phyloP scores from a whole-genome alignment of 1,140 invertebrate species.

The Papilio polyxenes region DNA sequence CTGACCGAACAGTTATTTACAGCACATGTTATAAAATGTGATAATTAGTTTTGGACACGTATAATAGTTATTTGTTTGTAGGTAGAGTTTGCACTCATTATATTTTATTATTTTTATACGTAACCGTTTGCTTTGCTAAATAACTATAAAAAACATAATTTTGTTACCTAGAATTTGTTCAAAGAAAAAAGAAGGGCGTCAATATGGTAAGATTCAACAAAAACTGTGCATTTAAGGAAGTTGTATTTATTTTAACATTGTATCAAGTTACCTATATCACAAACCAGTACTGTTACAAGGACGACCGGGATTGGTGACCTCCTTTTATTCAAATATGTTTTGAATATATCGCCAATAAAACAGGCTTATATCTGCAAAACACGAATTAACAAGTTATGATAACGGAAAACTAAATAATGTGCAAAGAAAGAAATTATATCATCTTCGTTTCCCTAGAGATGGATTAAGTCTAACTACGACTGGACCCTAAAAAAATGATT shows the following conservation, averaged over 20 bases:
- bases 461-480: no score
- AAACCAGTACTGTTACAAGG: constrained; percentile 1
- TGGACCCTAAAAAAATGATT: no score
- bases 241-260: background rate
- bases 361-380: background rate
- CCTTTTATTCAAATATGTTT: background rate
- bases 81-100: background rate
- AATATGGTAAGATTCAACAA: background rate
- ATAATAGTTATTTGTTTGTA: background rate
- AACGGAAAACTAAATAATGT: no score
- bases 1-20: no score
- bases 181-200: background rate
- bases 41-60: background rate
- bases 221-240: background rate
- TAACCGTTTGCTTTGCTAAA: background rate
- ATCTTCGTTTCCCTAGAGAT: no score
- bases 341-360: background rate
- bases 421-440: no score
- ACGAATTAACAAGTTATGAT: background rate
- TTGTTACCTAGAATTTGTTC: background rate
- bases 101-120: background rate
- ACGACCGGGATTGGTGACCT: background rate
- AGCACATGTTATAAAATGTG: background rate
- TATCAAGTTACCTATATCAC: background rate
- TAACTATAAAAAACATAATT: background rate